Evolutionary conservation across 2,113 vertebrate species (phyloP), one percentile per base, ranked within the genome.

Genomic region (Misgurnus anguillicaudatus): DNA sequence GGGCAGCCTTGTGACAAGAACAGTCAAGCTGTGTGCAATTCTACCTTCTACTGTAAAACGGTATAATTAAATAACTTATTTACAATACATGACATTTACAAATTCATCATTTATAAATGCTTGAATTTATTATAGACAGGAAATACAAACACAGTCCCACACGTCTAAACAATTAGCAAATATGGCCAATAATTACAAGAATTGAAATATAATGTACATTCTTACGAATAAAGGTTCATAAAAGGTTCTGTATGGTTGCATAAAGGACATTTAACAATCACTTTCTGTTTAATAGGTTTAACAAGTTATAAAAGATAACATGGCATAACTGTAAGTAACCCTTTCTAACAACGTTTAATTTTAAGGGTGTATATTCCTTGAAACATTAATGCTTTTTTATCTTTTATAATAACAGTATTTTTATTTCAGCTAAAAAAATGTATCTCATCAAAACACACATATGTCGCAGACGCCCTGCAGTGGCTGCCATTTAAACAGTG

Each of bases 401-500:
- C 16, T 53, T 42, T 19, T 60, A 19, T 6, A 42, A 31, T n/a
- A 73, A 9, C 3, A n/a, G 17, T 6, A 74, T 60, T 58, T 58
- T 72, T 13, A 53, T 39, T 31, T 24, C 38, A 21, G 10, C 13
- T 42, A 31, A 31, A 31, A 45, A 55, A 73, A 63, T 58, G 21
- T 38, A 19, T 39, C 9, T 51, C 17, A 42, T 47, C 42, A 48
- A 42, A 13, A 47, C 58, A 79, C 75, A 72, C 39, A 53, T 60
- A 71, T 24, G 21, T 42, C 31, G 62, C 39, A 36, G 41, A 77
- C 78, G 77, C 68, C 86, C 81, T n/a, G 80, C 72, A 85, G 82
- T 83, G 85, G 81, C 85, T 92, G 91, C 89, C 92, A 92, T 92
- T 92, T 92, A 91, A 88, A 90, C 77, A 65, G 55, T 83, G 41